Conservation (phyloP, 2,888 invertebrate genomes). For the Drosophila imparisetae region DNA sequence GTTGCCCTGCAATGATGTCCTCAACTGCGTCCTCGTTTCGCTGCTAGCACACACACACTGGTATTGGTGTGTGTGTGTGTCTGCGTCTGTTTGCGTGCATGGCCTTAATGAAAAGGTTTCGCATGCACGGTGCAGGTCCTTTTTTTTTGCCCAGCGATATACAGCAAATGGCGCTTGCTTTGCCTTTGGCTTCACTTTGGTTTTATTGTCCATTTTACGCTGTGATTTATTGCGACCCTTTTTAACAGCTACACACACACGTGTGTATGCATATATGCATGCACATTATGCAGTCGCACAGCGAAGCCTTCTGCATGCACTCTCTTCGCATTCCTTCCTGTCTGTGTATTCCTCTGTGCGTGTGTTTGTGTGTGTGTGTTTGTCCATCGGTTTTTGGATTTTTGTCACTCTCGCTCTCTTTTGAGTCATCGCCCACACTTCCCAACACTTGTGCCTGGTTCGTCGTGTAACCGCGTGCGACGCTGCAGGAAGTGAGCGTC, state of each 20-base stretch:
- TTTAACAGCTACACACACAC: slow-evolving; percentile 8
- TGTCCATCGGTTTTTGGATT: slow-evolving; percentile 40
- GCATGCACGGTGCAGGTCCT: slow-evolving; percentile 38
- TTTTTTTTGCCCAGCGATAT: slow-evolving; percentile 18
- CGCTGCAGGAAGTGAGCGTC: slow-evolving; percentile 42
- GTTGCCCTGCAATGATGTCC: slow-evolving; percentile 67
- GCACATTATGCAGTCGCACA: slow-evolving; percentile 18
- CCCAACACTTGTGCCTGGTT: slow-evolving; percentile 22
- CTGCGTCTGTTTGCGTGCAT: slow-evolving; percentile 20
- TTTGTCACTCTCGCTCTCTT: slow-evolving; percentile 75
- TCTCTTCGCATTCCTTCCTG: slow-evolving; percentile 21
- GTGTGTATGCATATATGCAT: background rate
- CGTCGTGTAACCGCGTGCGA: slow-evolving; percentile 38
- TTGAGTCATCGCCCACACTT: slow-evolving; percentile 64
- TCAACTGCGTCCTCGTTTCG: slow-evolving; percentile 65
- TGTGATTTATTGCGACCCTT: slow-evolving; percentile 64
- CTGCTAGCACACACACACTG: slow-evolving; percentile 14
- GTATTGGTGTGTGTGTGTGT: slow-evolving; percentile 16
- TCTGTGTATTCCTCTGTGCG: slow-evolving; percentile 19
- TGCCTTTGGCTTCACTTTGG: slow-evolving; percentile 27
- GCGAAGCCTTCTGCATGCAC: slow-evolving; percentile 45
- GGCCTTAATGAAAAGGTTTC: slow-evolving; percentile 62
- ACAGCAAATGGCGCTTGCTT: slow-evolving; percentile 31
- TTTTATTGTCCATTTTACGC: slow-evolving; percentile 60
- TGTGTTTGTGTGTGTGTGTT: slow-evolving; percentile 27